Percentiles rank a stretch among this genome's conserved stretches.
Conservation (phyloP, 2,888 invertebrate genomes). For the Globia sparganii region DNA sequence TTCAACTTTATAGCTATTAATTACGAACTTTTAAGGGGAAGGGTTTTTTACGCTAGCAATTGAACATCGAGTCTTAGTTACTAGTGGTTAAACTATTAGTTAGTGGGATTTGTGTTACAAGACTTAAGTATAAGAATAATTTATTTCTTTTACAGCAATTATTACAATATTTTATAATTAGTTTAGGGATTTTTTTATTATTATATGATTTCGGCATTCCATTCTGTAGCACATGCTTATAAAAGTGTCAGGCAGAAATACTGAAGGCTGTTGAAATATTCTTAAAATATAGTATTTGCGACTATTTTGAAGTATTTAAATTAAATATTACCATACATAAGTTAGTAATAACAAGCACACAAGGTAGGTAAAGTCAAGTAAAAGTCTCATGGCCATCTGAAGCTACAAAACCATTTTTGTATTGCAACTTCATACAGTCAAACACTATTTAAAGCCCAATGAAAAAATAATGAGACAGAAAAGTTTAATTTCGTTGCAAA, state of each 20-base stretch:
- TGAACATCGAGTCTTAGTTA: conserved; percentile 1
- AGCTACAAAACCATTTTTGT: too few species aligned
- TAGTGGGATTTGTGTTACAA: not conserved
- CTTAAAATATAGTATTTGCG: not conserved
- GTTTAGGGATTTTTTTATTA: not conserved
- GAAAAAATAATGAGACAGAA: not conserved
- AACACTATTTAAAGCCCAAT: not conserved
- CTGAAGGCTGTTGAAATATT: not conserved
- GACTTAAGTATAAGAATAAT: not conserved
- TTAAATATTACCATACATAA: not conserved
- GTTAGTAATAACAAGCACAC: not conserved
- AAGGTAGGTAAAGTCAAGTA: not conserved
- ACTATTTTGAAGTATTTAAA: not conserved
- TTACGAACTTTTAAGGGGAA: conserved; percentile 26
- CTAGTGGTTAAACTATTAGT: not conserved
- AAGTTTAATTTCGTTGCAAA: conserved; percentile 18
- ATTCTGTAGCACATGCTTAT: not conserved
- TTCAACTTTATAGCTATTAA: conserved; percentile 52
- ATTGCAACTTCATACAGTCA: not conserved
- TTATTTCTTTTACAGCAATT: not conserved
- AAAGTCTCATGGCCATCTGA: not conserved
- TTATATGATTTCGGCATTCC: not conserved
- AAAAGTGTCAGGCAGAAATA: not conserved
- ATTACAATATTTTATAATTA: not conserved
- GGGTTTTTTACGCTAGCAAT: conserved; percentile 23